Evolutionary conservation across 2,888 invertebrate genomes (phyloP).

Genomic region (Drosophila greeni): DNA sequence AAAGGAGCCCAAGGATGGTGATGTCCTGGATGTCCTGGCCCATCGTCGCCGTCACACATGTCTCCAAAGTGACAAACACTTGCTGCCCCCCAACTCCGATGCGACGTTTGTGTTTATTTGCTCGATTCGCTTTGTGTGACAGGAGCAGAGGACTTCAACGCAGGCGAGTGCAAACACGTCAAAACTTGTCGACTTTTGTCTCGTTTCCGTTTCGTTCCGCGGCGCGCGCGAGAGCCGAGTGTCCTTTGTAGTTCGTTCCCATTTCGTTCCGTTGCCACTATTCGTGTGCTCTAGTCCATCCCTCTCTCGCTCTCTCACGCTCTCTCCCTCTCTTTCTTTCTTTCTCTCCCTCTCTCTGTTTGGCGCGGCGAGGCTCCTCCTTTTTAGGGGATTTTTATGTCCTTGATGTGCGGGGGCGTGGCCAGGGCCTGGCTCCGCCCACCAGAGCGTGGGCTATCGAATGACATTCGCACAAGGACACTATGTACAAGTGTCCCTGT

Average conservation of each 20-base stretch:
- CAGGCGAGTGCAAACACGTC: conserved; percentile 17
- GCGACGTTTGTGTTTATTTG: conserved; percentile 68
- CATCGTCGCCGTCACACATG: conserved; percentile 51
- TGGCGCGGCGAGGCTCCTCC: conserved; percentile 57
- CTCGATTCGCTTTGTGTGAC: conserved; percentile 57
- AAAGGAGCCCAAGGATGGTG: conserved; percentile 51
- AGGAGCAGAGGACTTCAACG: conserved; percentile 27
- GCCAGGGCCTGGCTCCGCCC: conserved; percentile 62
- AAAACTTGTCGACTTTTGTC: conserved; percentile 60
- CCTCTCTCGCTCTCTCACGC: conserved; percentile 27
- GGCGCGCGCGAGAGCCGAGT: conserved; percentile 1
- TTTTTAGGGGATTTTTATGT: conserved; percentile 69
- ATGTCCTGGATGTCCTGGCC: conserved; percentile 22
- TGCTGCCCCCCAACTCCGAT: conserved; percentile 1
- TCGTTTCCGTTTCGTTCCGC: conserved; percentile 32
- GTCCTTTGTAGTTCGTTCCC: conserved; percentile 6
- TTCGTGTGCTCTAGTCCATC: conserved; percentile 4
- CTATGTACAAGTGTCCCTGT: conserved; percentile 2
- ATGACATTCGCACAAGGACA: conserved; percentile 18
- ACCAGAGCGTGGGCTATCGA: conserved; percentile 9
- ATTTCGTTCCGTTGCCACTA: conserved; percentile 23
- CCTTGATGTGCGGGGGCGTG: conserved; percentile 58
- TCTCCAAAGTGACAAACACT: conserved; percentile 59
- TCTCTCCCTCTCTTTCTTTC: background rate
- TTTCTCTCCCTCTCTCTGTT: conserved; percentile 4